Percentiles rank a stretch among this genome's conserved stretches.
Conservation (phyloP, 2,888 invertebrate species). For the Dioctria rufipes region DNA sequence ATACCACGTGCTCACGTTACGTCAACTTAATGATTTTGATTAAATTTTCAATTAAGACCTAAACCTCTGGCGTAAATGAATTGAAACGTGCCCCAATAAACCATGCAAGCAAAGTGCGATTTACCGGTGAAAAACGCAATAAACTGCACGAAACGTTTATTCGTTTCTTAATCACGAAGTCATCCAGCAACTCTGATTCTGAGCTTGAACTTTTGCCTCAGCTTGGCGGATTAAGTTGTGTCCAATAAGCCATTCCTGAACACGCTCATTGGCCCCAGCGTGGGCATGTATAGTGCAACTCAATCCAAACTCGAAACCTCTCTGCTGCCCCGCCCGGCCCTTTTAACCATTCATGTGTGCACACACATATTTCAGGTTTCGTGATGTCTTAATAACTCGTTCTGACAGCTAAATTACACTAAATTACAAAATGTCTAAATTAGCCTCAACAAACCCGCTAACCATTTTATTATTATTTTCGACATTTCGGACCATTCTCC, state of each 20-base stretch:
- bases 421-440: conserved; percentile 62
- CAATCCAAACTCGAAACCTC: background rate
- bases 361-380: conserved; percentile 54
- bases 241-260: background rate
- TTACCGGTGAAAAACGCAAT: conserved; percentile 44
- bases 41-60: conserved; percentile 39
- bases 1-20: background rate
- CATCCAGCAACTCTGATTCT: background rate
- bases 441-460: conserved; percentile 61
- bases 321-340: background rate
- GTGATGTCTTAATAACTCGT: conserved; percentile 61
- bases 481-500: conserved; percentile 55
- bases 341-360: conserved; percentile 10
- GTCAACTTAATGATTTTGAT: conserved; percentile 36
- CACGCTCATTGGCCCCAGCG: background rate
- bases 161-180: conserved; percentile 40
- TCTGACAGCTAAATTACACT: conserved; percentile 62
- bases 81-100: conserved; percentile 3
- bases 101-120: conserved; percentile 33
- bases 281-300: background rate
- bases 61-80: conserved; percentile 22
- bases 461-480: conserved; percentile 61
- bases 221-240: background rate
- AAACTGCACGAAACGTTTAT: conserved; percentile 23
- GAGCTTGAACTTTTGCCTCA: background rate